Evolutionary conservation across 2,113 vertebrate species (phyloP), one percentile per base, ranked within the genome.

Genomic region (Leucopsar rothschildi): DNA sequence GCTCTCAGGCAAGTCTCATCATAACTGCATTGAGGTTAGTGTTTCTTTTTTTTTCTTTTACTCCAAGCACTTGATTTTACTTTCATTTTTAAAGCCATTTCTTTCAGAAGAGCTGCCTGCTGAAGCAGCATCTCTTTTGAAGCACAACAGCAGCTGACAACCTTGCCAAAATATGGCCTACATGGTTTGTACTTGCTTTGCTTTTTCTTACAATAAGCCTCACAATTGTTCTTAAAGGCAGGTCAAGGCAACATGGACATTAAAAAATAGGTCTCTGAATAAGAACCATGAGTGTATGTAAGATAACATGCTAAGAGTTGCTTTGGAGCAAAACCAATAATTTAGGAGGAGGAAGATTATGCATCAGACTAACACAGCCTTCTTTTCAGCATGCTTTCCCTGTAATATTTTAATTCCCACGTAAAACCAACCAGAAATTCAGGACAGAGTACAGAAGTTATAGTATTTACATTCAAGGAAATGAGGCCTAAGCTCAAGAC

Each of bases 61-160:
- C n/a, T 39, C 31, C 10, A 68, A 53, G 14, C 19, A 68, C 45
- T 79, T 87, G 0, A 49, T 60, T 80, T 92, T 40, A 45, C 31
- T 60, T 86, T 42, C 22, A 68, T 44, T 93, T 89, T 76, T 15
- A 45, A 68, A 78, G 44, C 33, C 33, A 23, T 64, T 71, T 71
- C 22, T 94, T 72, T 72, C 60, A 44, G 37, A 87, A 76, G 20
- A 87, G 25, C 53, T 82, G 33, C n/a, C 69, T 87, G 22, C 56
- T 91, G 72, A 92, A 94, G 76, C 39, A 83, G 57, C 24, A 37
- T 37, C 59, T 57, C 17, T 55, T 94, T 42, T 72, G n/a, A 81
- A 75, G 49, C 44, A 75, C 76, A 64, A 64, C 8, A 55, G 47
- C 21, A 86, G 59, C 68, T 78, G 68, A 78, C 39, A 95, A 20